Conservation (phyloP, 2,797 vertebrate genomes). For the Acanthiza pusilla region DNA sequence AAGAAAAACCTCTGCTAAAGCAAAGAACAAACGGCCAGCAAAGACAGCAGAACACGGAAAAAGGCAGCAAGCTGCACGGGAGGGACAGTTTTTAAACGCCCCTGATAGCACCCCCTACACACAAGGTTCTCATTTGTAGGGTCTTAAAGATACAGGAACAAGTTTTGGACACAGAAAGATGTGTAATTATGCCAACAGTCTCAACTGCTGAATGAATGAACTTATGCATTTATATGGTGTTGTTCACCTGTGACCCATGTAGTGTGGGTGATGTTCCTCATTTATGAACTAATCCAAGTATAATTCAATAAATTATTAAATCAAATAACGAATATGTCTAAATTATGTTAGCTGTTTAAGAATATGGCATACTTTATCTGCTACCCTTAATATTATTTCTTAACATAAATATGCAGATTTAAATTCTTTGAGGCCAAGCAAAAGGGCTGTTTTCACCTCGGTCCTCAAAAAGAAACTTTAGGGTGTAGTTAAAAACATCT, state of each 20-base stretch:
- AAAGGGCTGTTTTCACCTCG: background rate
- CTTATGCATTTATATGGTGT: background rate
- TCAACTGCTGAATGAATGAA: background rate
- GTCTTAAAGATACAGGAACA: background rate
- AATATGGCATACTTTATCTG: background rate
- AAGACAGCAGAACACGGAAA: background rate
- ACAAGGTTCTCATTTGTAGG: background rate
- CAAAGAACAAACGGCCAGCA: background rate
- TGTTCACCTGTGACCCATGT: background rate
- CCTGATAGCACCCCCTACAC: too few relatives aligned
- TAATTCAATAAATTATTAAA: constrained; percentile 4
- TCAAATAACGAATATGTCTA: background rate
- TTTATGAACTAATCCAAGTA: constrained; percentile 18
- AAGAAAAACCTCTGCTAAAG: background rate
- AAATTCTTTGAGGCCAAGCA: background rate
- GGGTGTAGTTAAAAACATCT: background rate
- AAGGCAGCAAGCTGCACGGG: background rate
- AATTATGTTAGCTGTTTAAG: background rate
- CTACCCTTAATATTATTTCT: background rate
- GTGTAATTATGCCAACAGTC: background rate
- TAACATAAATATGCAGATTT: background rate
- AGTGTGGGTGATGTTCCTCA: background rate
- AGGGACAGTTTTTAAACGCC: rapidly evolving
- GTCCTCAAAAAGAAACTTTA: background rate
- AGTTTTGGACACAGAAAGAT: background rate